Evolutionary conservation across 2,797 vertebrate genomes (phyloP).

Genomic region (Sylvia borin): DNA sequence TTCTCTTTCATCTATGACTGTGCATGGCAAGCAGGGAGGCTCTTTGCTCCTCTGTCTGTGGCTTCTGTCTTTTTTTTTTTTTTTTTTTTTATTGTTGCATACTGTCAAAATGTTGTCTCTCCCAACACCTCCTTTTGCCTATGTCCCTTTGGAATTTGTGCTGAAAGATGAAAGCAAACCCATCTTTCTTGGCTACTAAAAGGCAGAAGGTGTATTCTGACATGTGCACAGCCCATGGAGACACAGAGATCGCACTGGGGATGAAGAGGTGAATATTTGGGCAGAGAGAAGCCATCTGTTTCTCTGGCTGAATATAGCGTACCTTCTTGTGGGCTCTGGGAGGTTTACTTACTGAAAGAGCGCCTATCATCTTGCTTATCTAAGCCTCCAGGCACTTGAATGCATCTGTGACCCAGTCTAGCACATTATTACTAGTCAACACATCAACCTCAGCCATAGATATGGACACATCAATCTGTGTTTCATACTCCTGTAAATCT

Average conservation of each 20-base stretch:
- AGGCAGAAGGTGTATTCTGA: conserved; percentile 38
- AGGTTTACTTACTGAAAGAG: not conserved
- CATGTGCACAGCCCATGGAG: not conserved
- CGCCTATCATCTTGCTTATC: not conserved
- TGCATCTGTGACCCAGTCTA: not conserved
- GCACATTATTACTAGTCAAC: not conserved
- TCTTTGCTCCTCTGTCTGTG: conserved; percentile 27
- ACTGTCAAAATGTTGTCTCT: conserved; percentile 49
- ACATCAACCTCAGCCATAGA: not conserved
- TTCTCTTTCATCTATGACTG: conserved; percentile 49
- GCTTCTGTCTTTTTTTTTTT: conserved; percentile 22
- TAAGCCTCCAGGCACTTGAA: not conserved
- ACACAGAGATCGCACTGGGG: not conserved
- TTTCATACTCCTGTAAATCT: not conserved
- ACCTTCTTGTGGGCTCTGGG: not conserved
- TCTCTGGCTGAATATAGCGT: not conserved
- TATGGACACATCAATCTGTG: not conserved
- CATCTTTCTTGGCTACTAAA: conserved; percentile 9
- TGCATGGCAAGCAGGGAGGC: conserved; percentile 42
- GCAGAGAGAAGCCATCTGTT: conserved; percentile 17
- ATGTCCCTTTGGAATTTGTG: conserved; percentile 23
- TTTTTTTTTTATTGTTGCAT: conserved; percentile 7
- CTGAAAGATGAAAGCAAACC: conserved; percentile 35
- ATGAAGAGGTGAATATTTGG: conserved; percentile 2
- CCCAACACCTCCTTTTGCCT: not conserved